Base-by-base conservation (phyloP, 2,888 invertebrate species). In the Aradus depressus region DNA sequence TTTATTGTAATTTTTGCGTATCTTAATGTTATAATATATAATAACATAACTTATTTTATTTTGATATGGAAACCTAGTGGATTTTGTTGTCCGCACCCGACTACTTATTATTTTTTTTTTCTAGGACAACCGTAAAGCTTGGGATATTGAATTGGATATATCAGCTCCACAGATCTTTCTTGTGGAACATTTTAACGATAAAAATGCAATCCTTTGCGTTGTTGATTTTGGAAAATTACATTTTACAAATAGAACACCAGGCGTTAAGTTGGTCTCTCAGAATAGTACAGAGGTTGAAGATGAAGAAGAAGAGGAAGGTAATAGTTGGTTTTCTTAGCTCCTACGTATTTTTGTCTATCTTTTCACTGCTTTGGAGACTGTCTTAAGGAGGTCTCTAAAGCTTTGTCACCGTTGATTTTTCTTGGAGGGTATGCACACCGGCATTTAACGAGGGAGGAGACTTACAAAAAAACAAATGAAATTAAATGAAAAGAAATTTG, bases 101-200 rank as follows among this genome's bases (percentile, higher is more conserved):
- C 12, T 41, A 12, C 19, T n/a, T 19, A 34, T 45, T 38, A 8
- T 16, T 14, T 35, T 35, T 4, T 8, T 35, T 47, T 63, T 62
- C 21, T 60, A 80, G 80, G 72, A 73, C 45, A 75, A 79, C 53
- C 74, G 85, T 3, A 79, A 79, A 18, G 77, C 79, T 14, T 93
- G 92, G 92, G 85, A 88, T 58, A 72, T 95, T 55, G 82, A 89
- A 64, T 73, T 95, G 60, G 90, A 95, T 67, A 86, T 96, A 58
- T 87, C 87, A 3, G 93, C 95, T 2, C 95, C 95, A 1, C 90
- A 92, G 67, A 87, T 96, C 58, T 77, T 93, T 61, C 76, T 93
- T 57, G 87, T 90, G 34, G 90, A 92, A 65, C 77, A 81, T 63
- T 82, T 86, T 65, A 74, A 74, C 43, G 81, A 84, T 61, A 76